These are phyloP conservation scores for Lethenteron camtschaticum DNA, from an alignment of 2,113 vertebrate genomes.

Conservation along the genomic window DNA sequence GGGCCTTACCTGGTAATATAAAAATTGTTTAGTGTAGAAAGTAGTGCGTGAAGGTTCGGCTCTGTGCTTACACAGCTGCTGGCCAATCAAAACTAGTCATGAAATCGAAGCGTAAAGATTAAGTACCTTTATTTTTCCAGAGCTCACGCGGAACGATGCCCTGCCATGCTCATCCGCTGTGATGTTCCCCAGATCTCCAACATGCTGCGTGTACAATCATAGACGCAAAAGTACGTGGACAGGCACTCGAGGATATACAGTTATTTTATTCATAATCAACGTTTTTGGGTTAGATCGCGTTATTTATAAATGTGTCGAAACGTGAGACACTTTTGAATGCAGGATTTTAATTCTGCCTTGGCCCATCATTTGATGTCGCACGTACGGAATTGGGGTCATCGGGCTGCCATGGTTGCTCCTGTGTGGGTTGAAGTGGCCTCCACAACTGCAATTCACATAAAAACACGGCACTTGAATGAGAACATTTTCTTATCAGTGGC, in stretches of 20 bases:
- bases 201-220: slow-evolving; percentile 26
- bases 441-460: slow-evolving; percentile 31
- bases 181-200: slow-evolving; percentile 59
- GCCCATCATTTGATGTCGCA: background rate
- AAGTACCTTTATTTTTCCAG: slow-evolving; percentile 1
- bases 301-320: too few relatives aligned
- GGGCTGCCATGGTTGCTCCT: slow-evolving; percentile 36
- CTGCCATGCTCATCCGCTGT: slow-evolving; percentile 26
- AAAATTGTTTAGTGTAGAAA: background rate
- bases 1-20: background rate
- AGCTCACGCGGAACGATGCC: slow-evolving; percentile 35
- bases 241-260: too few relatives aligned
- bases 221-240: too few relatives aligned
- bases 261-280: too few relatives aligned
- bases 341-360: too few relatives aligned
- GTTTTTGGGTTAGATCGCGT: too few relatives aligned
- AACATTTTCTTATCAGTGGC: too few relatives aligned
- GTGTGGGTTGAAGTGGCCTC: slow-evolving; percentile 55
- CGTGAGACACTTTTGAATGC: too few relatives aligned
- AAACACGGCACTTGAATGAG: background rate
- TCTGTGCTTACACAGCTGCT: background rate
- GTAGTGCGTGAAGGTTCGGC: background rate
- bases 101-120: background rate
- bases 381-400: slow-evolving; percentile 44
- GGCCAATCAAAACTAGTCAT: background rate